Evolutionary conservation across 2,113 vertebrate genomes (phyloP).

Genomic region (Lepisosteus oculatus): DNA sequence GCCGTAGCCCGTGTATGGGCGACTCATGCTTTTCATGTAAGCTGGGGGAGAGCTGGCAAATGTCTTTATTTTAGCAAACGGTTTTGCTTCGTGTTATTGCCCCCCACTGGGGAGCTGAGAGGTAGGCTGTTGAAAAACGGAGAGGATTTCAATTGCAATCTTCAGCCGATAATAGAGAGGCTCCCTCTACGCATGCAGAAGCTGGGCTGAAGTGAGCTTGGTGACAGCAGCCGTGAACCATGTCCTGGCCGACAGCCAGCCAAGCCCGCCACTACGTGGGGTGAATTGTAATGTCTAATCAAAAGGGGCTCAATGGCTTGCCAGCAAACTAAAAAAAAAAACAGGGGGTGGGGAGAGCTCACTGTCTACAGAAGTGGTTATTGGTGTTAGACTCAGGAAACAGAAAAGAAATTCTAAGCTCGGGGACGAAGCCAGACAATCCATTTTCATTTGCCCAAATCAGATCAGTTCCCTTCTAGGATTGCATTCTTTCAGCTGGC

Average conservation of each 20-base stretch:
- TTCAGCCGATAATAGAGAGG: slow-evolving; percentile 1
- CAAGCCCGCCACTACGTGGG: slow-evolving; percentile 27
- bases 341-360: not conserved
- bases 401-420: not conserved
- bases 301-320: slow-evolving; percentile 17
- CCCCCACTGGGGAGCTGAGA: slow-evolving; percentile 3
- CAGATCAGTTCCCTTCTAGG: not conserved
- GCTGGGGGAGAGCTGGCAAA: not conserved
- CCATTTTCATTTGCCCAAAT: slow-evolving; percentile 7
- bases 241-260: slow-evolving; percentile 30
- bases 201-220: slow-evolving; percentile 13
- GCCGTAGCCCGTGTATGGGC: no score
- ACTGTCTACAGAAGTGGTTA: not conserved
- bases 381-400: slow-evolving; percentile 1
- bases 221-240: slow-evolving; percentile 11
- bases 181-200: slow-evolving; percentile 10
- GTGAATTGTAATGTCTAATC: slow-evolving; percentile 40
- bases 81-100: not conserved
- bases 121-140: not conserved
- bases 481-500: not conserved
- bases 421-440: not conserved
- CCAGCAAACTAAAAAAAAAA: not conserved
- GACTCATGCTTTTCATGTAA: no score
- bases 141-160: slow-evolving; percentile 2
- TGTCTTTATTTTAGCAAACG: slow-evolving; percentile 6